A percentile compares a stretch with the other conserved stretches of the same genome.
Conservation (phyloP, 1,140 invertebrate genomes). For the Orchestia grillus region DNA sequence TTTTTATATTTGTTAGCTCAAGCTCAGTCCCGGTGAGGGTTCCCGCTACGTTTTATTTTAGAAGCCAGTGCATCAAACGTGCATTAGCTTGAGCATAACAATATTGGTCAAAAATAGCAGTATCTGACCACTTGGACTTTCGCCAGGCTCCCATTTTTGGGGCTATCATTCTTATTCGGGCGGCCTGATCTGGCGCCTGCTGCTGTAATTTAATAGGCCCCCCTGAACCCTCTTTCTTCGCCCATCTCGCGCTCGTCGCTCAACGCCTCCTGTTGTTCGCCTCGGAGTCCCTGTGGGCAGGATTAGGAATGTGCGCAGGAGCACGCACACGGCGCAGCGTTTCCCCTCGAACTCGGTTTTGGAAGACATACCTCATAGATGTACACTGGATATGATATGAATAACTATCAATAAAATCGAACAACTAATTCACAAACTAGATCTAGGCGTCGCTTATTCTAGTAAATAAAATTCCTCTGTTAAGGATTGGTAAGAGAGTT, state of each 20-base stretch:
- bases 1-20: no score
- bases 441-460: no score
- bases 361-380: no score
- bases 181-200: neutral
- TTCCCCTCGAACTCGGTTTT: neutral
- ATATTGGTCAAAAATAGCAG: neutral
- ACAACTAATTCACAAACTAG: no score
- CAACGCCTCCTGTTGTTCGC: neutral
- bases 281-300: neutral
- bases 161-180: neutral
- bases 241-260: neutral
- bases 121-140: neutral
- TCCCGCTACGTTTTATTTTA: no score
- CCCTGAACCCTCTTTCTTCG: neutral
- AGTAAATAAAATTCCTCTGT: no score
- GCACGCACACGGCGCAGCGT: neutral
- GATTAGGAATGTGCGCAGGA: neutral
- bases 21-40: no score
- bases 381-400: no score
- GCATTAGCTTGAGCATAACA: no score
- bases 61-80: no score
- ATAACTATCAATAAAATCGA: no score
- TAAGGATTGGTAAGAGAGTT: no score
- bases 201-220: neutral
- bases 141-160: neutral